Percentiles rank a stretch among this genome's conserved stretches.
These are phyloP conservation scores for Rhynchotus rufescens DNA, from an alignment of 2,797 vertebrate genomes.

Conservation along the genomic window DNA sequence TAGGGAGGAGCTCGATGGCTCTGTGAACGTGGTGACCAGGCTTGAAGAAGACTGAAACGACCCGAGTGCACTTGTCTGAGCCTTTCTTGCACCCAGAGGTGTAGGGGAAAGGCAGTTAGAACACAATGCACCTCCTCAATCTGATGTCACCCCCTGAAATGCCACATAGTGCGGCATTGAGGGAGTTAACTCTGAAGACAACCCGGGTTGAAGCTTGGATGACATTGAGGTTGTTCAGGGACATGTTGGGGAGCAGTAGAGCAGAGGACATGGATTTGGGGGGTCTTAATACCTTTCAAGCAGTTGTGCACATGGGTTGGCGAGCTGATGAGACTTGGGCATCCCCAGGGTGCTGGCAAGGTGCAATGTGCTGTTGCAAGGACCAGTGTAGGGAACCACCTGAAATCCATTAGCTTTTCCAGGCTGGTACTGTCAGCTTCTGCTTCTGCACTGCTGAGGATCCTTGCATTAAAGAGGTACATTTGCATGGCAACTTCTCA, in stretches of 20 bases:
- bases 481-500: background rate
- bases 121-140: rapidly evolving
- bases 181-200: background rate
- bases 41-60: background rate
- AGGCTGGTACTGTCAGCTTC: background rate
- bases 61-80: background rate
- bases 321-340: background rate
- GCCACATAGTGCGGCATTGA: background rate
- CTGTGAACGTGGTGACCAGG: too few species aligned
- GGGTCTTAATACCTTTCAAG: background rate
- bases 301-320: background rate
- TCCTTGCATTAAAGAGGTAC: background rate
- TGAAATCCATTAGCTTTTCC: background rate
- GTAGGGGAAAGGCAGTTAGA: background rate
- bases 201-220: background rate
- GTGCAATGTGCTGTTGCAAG: background rate
- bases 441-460: background rate
- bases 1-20: too few species aligned
- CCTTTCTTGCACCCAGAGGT: background rate
- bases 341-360: background rate
- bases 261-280: background rate
- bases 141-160: rapidly evolving
- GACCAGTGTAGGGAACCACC: background rate
- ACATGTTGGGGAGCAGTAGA: rapidly evolving
- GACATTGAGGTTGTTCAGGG: background rate